Evolutionary conservation across 2,113 vertebrate genomes (phyloP), one percentile per base, ranked within the genome.

Genomic region (Oryzias javanicus): DNA sequence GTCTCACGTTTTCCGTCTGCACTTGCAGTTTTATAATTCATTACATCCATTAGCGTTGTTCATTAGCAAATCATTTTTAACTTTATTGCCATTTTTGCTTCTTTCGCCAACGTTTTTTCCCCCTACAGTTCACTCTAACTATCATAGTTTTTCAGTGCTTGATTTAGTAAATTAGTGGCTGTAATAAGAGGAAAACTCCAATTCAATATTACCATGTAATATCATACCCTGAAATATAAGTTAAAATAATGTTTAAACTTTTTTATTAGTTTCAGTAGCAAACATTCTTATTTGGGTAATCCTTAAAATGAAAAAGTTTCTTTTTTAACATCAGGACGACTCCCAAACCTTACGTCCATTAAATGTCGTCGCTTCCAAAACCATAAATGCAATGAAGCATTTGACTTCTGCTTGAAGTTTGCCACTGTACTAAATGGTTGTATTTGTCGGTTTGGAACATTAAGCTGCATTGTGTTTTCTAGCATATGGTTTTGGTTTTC

Each of bases 401-500:
- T 67, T 66, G 70, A 80, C 64, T 74, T 78, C 53, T 62, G 55
- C 80, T 74, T 83, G 66, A 56, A 76, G 62, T 67, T 65, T 60
- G 52, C 60, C 55, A 27, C 69, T 29, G 22, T 53, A 66, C 75
- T 69, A 79, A 72, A 73, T 60, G 69, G 47, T 63, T 57, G 47
- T 48, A 13, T 69, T 74, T 60, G 72, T 64, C 70, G 69, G 79
- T 72, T 66, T 84, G 66, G 65, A 78, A 49, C 55, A 79, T 76
- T 49, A 56, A 59, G 62, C 58, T 59, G 1, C 52, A 56, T 49
- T 47, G 60, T 53, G 68, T 82, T 81, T 74, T 55, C 58, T 44
- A 71, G 71, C 86, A 87, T 82, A 83, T 82, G 83, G 73, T 85
- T 88, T 66, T 54, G 82, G 64, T 87, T 83, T 84, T 54, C 59